Evolutionary conservation across 2,113 vertebrate species (phyloP).

Genomic region (Rhinolophus ferrumequinum): DNA sequence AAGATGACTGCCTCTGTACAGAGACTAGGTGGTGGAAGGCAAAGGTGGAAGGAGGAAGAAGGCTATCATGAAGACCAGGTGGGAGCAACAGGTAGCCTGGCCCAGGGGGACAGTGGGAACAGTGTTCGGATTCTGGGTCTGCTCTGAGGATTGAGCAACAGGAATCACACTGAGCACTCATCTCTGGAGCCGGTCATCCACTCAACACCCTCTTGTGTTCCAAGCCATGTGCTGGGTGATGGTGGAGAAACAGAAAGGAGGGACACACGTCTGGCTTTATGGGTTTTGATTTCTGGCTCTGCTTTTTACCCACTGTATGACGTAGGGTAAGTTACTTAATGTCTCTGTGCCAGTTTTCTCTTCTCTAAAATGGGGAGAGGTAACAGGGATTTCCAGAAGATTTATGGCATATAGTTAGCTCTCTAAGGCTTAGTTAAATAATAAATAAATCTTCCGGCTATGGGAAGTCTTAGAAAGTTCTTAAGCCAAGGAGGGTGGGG

Average conservation of each 20-base stretch:
- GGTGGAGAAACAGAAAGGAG: neutral
- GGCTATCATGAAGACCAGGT: too few species aligned
- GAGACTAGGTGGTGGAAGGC: neutral
- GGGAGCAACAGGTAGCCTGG: neutral
- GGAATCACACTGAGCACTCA: too few species aligned
- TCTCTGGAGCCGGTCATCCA: neutral
- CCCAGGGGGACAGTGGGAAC: accelerated
- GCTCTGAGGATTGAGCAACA: neutral
- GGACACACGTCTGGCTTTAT: neutral
- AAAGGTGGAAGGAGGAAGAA: neutral
- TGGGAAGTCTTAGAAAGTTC: neutral
- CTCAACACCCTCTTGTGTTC: neutral
- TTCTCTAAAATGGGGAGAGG: neutral
- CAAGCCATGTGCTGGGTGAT: neutral
- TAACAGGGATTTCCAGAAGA: neutral
- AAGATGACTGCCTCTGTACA: neutral
- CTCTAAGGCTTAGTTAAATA: neutral
- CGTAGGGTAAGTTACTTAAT: neutral
- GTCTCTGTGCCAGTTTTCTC: neutral
- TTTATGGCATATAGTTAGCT: neutral
- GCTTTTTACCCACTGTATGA: neutral
- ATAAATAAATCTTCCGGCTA: neutral
- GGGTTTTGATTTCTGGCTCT: neutral
- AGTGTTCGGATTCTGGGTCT: neutral
- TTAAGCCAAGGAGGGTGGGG: neutral